Evolutionary conservation across 2,797 vertebrate genomes (phyloP).

Genomic region (Xiphophorus birchmanni): DNA sequence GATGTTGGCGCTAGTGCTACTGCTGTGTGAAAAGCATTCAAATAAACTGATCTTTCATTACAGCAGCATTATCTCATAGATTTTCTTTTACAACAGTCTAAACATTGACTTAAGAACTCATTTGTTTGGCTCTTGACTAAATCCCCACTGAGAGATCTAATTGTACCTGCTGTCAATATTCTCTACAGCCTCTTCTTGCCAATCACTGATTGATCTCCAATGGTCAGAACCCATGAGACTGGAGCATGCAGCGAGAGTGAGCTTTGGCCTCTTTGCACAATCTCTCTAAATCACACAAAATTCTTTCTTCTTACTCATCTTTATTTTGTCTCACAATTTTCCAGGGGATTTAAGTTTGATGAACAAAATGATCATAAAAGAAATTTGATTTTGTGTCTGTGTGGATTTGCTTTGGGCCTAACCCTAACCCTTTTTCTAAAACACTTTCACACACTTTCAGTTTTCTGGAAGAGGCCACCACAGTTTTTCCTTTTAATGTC

Average conservation of each 20-base stretch:
- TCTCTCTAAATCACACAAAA: background rate
- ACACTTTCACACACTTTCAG: background rate
- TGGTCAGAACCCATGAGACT: background rate
- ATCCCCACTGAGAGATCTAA: background rate
- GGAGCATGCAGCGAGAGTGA: background rate
- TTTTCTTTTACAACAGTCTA: background rate
- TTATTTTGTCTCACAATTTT: background rate
- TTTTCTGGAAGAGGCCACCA: background rate
- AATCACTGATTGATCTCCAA: background rate
- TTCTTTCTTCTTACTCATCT: background rate
- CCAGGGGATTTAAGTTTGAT: background rate
- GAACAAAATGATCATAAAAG: background rate
- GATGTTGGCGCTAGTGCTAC: background rate
- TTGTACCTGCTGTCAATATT: background rate
- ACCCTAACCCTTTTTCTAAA: background rate
- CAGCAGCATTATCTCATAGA: background rate
- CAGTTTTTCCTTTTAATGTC: background rate
- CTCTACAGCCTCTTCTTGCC: background rate
- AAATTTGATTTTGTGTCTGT: background rate
- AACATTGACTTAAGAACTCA: background rate
- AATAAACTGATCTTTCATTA: background rate
- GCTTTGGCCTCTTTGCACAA: background rate
- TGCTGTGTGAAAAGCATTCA: background rate
- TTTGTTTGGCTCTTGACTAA: background rate
- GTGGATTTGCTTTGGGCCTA: background rate